A percentile compares a stretch with the other conserved stretches of the same genome.
These are phyloP conservation scores for Bombylius discolor DNA, from an alignment of 2,888 invertebrate species.

Conservation along the genomic window DNA sequence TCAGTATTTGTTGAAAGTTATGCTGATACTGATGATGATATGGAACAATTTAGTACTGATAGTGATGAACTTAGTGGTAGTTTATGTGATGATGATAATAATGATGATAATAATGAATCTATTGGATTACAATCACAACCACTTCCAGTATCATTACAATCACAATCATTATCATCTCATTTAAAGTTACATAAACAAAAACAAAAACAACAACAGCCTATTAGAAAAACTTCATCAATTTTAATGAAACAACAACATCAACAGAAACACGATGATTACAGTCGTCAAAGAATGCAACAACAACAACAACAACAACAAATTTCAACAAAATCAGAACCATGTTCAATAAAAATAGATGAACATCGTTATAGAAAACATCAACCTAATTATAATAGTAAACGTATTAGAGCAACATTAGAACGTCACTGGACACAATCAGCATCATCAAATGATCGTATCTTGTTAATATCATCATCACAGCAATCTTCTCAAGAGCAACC, in stretches of 20 bases:
- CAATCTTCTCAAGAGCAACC: conserved; percentile 10
- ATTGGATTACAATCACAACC: not conserved
- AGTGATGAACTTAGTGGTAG: conserved; percentile 46
- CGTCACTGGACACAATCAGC: conserved; percentile 31
- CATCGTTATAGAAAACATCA: not conserved
- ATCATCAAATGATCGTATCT: conserved; percentile 23
- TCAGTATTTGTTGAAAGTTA: conserved; percentile 65
- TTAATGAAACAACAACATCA: not conserved
- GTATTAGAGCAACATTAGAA: conserved; percentile 21
- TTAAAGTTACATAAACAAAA: not conserved
- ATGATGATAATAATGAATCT: conserved; percentile 6
- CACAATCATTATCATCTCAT: not conserved
- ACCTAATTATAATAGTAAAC: not conserved
- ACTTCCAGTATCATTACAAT: not conserved
- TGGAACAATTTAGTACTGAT: conserved; percentile 72
- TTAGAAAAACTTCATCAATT: not conserved
- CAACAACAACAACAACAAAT: conserved; percentile 2
- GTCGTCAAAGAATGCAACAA: too few species aligned
- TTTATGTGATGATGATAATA: conserved; percentile 14
- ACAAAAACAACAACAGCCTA: not conserved
- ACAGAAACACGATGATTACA: too few species aligned
- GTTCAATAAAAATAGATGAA: not conserved
- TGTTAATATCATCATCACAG: conserved; percentile 4
- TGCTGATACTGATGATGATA: conserved; percentile 69
- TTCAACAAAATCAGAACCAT: conserved; percentile 18